Evolutionary conservation across 1,140 invertebrate genomes (phyloP), one percentile per base, ranked within the genome.

Genomic region (Musca vetustissima): DNA sequence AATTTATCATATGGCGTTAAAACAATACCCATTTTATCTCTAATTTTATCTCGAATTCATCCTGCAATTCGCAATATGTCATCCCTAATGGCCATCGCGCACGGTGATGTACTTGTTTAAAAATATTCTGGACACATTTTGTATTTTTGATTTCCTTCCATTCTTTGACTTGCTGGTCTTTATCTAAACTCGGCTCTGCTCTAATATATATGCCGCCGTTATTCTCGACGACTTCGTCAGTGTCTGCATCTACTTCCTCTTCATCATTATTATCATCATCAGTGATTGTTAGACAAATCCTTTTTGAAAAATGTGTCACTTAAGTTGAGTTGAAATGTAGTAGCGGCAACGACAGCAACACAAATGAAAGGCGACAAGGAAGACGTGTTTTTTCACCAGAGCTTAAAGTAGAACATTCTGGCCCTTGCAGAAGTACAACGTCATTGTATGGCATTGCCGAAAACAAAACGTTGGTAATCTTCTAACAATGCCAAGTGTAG

Each of bases 241-340:
- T 3, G 17, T 21, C 17, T 19, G 4, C 7, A 2, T 9, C 21
- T 57, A 8, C 22, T 25, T n/a, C 14, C 14, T 25, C 53, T 28
- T 57, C 13, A 57, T 61, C 13, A n/a, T 25, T 57, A 28, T 57
- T 61, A n/a, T 15, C 53, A 21, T 19, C 17, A 61, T n/a, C 28
- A 36, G 57, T 19, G 49, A 61, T 61, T 61, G 57, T 57, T 21
- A 61, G 57, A 61, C 57, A 61, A 61, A 61, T 61, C 57, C 57
- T 61, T 61, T 61, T 32, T 61, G 57, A 61, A 61, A 36, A 61
- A 61, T 61, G 28, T 61, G 57, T 61, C 57, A 61, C 28, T 61
- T 61, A 61, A 19, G 36, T 28, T 61, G n/a, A 61, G 57, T 61
- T 32, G 28, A 61, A 61, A 61, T 61, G 36, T 24, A 61, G 25